These are phyloP conservation scores for Suillia variegata DNA, from an alignment of 2,888 invertebrate species.

Conservation along the genomic window DNA sequence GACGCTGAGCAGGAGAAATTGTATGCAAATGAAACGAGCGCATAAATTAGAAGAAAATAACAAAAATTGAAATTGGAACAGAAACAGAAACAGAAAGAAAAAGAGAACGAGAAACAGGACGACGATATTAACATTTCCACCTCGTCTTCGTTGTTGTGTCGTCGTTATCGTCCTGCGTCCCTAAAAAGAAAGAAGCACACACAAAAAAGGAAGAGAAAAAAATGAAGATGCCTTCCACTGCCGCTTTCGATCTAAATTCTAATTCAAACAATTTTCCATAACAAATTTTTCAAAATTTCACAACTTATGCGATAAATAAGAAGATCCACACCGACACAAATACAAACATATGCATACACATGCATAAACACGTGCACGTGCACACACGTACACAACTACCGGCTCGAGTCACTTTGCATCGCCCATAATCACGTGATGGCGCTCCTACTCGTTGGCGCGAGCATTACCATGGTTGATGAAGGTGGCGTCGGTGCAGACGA, in stretches of 20 bases:
- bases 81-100: neutral
- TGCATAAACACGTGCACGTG: slow-evolving; percentile 32
- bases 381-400: neutral
- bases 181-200: neutral
- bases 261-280: slow-evolving; percentile 43
- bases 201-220: no score
- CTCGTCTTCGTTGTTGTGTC: no score
- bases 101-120: neutral
- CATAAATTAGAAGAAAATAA: slow-evolving; percentile 1
- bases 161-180: no score
- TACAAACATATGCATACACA: slow-evolving; percentile 28
- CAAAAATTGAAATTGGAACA: neutral
- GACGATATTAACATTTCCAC: neutral
- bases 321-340: slow-evolving; percentile 19
- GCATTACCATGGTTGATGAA: no score
- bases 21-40: neutral
- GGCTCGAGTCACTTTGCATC: neutral
- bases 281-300: slow-evolving; percentile 43
- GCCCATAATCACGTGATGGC: neutral
- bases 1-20: neutral
- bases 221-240: neutral
- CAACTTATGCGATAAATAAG: slow-evolving; percentile 47
- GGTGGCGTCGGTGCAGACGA: no score
- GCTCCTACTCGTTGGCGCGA: no score
- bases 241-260: slow-evolving; percentile 35